A percentile compares a stretch with the other conserved stretches of the same genome.
These are phyloP conservation scores for Perca fluviatilis DNA, from an alignment of 2,113 vertebrate genomes.

Conservation along the genomic window DNA sequence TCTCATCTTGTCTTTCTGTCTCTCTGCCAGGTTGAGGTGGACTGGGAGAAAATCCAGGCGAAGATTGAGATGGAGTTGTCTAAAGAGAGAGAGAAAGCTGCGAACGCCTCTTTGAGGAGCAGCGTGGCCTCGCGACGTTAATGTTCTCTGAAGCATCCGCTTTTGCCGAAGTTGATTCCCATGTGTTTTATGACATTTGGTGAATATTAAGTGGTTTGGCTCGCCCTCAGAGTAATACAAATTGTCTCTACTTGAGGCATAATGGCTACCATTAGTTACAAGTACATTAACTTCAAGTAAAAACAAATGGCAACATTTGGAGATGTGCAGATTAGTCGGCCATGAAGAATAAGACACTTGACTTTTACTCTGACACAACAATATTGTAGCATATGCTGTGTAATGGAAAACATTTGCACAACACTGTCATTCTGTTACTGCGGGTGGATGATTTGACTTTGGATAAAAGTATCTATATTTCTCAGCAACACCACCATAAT, in stretches of 20 bases:
- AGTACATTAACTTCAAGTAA: slow-evolving; percentile 19
- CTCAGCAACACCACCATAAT: slow-evolving; percentile 12
- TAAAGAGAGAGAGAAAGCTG: slow-evolving; percentile 89
- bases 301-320: slow-evolving; percentile 20
- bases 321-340: slow-evolving; percentile 12
- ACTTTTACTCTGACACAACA: slow-evolving; percentile 14
- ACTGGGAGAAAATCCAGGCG: slow-evolving; percentile 97
- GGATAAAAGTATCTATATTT: slow-evolving; percentile 21
- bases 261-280: slow-evolving; percentile 11
- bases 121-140: slow-evolving; percentile 73
- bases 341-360: slow-evolving; percentile 19
- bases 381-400: not conserved
- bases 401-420: slow-evolving; percentile 11
- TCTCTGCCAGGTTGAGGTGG: slow-evolving; percentile 91
- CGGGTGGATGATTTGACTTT: slow-evolving; percentile 2
- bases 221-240: slow-evolving; percentile 3
- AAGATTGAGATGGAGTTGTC: slow-evolving; percentile 96
- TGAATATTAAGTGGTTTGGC: slow-evolving; percentile 23
- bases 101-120: slow-evolving; percentile 78
- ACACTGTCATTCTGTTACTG: slow-evolving; percentile 6
- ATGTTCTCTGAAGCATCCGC: slow-evolving; percentile 30
- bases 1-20: slow-evolving; percentile 33
- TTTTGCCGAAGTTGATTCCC: slow-evolving; percentile 11
- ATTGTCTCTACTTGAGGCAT: not conserved
- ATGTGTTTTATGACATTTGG: slow-evolving; percentile 36